phyloP scores from a whole-genome alignment of 2,797 vertebrate genomes.

The Scolopax bukidnonensis region DNA sequence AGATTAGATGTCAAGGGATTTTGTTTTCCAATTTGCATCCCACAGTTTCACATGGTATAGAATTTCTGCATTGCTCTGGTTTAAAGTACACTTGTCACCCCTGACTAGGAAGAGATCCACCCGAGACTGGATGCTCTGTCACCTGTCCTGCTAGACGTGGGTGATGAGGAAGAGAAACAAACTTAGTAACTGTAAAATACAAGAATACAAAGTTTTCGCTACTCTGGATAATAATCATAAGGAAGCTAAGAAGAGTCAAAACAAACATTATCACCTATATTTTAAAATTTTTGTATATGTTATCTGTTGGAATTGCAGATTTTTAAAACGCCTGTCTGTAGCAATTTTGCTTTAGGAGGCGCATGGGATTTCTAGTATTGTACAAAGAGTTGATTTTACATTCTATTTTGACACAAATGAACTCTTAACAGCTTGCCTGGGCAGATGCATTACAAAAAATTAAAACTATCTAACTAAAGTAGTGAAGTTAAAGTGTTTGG shows the following conservation, averaged over 20 bases:
- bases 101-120: background rate
- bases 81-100: background rate
- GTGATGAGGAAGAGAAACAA: background rate
- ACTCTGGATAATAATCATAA: background rate
- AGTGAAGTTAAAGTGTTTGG: background rate
- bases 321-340: background rate
- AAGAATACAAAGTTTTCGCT: background rate
- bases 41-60: background rate
- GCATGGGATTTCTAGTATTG: fast-evolving
- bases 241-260: background rate
- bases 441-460: background rate
- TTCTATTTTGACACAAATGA: background rate
- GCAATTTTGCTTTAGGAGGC: background rate
- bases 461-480: background rate
- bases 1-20: background rate
- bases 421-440: background rate
- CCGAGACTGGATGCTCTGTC: background rate
- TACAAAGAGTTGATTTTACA: background rate
- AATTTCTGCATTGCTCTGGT: background rate
- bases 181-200: background rate
- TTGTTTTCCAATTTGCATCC: background rate
- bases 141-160: background rate
- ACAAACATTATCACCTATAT: background rate
- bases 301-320: background rate
- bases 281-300: background rate